These are phyloP conservation scores for Acronicta alni DNA, from an alignment of 2,888 invertebrate species.

Conservation along the genomic window DNA sequence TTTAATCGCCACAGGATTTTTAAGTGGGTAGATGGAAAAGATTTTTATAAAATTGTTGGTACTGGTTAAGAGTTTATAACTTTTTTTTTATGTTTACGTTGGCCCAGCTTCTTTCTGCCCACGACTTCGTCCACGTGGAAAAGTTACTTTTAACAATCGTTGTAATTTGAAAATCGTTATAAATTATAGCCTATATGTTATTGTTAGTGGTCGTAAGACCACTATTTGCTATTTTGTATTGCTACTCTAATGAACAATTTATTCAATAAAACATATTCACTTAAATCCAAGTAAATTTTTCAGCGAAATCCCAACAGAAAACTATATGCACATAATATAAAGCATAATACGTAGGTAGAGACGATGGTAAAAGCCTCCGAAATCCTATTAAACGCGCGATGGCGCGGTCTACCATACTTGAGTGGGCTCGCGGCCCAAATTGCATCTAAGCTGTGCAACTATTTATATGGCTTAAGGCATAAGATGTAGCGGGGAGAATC, in stretches of 20 bases:
- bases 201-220: too few relatives aligned
- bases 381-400: constrained; percentile 61
- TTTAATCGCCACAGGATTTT: constrained; percentile 5
- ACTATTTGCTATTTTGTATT: too few relatives aligned
- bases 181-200: too few relatives aligned
- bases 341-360: constrained; percentile 10
- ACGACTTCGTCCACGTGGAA: too few relatives aligned
- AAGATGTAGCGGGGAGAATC: constrained; percentile 22
- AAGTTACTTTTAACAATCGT: too few relatives aligned
- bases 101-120: too few relatives aligned
- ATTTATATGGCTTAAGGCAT: constrained; percentile 44
- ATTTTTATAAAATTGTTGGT: background rate
- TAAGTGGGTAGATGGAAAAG: background rate
- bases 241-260: too few relatives aligned
- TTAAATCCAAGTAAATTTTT: too few relatives aligned
- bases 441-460: constrained; percentile 64
- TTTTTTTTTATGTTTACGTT: too few relatives aligned
- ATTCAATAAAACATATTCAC: too few relatives aligned
- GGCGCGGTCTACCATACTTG: constrained; percentile 60
- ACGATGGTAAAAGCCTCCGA: constrained; percentile 54
- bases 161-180: too few relatives aligned
- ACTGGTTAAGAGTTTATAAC: too few relatives aligned
- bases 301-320: background rate
- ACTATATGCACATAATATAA: constrained; percentile 21
- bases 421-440: constrained; percentile 59